Percentiles rank a stretch among this genome's conserved stretches.
These are phyloP conservation scores for Rhynchomys soricoides DNA, from an alignment of 2,113 vertebrate species.

Conservation along the genomic window DNA sequence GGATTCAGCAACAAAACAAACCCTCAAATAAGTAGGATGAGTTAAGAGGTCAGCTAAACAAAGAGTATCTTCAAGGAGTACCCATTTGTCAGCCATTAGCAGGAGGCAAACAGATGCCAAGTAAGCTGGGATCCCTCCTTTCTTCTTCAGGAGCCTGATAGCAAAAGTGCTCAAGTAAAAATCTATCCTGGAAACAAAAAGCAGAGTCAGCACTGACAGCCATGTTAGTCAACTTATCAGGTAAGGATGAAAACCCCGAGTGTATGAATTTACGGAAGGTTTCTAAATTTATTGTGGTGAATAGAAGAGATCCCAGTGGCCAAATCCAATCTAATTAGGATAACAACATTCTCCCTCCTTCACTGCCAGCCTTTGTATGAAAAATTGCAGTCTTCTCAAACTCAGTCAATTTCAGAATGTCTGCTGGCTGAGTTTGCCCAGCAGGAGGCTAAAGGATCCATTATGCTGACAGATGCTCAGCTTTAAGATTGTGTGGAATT, in stretches of 20 bases:
- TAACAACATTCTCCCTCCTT: slow-evolving; percentile 60
- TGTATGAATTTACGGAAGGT: slow-evolving; percentile 40
- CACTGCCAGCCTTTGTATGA: slow-evolving; percentile 62
- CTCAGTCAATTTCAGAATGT: slow-evolving; percentile 61
- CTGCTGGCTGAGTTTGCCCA: slow-evolving; percentile 50
- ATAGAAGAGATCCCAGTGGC: slow-evolving; percentile 55
- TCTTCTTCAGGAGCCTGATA: not conserved
- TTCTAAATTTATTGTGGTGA: slow-evolving; percentile 57
- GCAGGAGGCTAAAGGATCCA: slow-evolving; percentile 58
- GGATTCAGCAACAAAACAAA: slow-evolving; percentile 28
- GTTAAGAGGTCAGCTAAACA: slow-evolving; percentile 57
- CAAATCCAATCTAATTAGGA: slow-evolving; percentile 68
- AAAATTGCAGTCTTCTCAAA: slow-evolving; percentile 48
- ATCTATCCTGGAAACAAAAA: slow-evolving; percentile 2
- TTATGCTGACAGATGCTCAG: slow-evolving; percentile 1
- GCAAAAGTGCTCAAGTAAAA: slow-evolving; percentile 20
- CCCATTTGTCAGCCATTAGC: not conserved
- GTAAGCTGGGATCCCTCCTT: not conserved
- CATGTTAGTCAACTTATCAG: not conserved
- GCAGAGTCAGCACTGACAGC: not conserved
- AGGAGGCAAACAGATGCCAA: not conserved
- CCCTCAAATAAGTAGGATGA: slow-evolving; percentile 21
- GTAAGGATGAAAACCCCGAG: slow-evolving; percentile 44
- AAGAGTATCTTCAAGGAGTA: slow-evolving; percentile 22
- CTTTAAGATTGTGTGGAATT: slow-evolving; percentile 29